Base-by-base conservation (phyloP, 2,888 invertebrate genomes). In the Trichopria drosophilae region DNA sequence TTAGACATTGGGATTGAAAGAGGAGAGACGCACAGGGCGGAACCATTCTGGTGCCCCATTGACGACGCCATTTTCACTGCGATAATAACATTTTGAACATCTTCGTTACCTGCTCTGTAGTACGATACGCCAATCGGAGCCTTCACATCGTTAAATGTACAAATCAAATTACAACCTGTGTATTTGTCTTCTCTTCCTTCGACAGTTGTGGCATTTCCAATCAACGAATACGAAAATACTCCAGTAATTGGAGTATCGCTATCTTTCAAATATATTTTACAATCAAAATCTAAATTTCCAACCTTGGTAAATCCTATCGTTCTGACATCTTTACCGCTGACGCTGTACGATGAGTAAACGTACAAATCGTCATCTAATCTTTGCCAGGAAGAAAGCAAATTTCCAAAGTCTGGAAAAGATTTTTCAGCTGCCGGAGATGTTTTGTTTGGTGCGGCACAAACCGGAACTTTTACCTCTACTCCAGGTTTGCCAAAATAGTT, bases 401-500 rank as follows among this genome's bases (percentile, higher is more conserved):
- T 83, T 58, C 84, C 83, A 43, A 84, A 80, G 35, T 81, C 52
- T 26, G 58, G 35, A 20, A 51, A 44, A 6, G 54, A 42, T 9
- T 57, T 61, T 12, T 52, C 52, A 1, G 52, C 24, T 13, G 49
- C 34, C 36, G 45, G 22, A 37, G 26, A 32, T 9, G 54, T 34
- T 19, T 54, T 58, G n/a, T n/a, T n/a, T n/a, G n/a, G n/a, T n/a
- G n/a, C n/a, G n/a, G n/a, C n/a, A n/a, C n/a, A n/a, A n/a, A n/a
- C n/a, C n/a, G n/a, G 81, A 19, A 77, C 76, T 39, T 80, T 79
- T 7, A 80, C 78, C 70, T 80, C 77, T 0, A 78, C 78, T 19
- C 79, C 71, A 6, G 86, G 84, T 57, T 84, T 84, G 0, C 92
- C 91, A 68, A 93, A 93, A 69, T 91, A 90, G 72, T 91, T 90